A percentile compares a stretch with the other conserved stretches of the same genome.
These are phyloP conservation scores for Ceratina calcarata DNA, from an alignment of 1,140 invertebrate genomes.

Conservation along the genomic window DNA sequence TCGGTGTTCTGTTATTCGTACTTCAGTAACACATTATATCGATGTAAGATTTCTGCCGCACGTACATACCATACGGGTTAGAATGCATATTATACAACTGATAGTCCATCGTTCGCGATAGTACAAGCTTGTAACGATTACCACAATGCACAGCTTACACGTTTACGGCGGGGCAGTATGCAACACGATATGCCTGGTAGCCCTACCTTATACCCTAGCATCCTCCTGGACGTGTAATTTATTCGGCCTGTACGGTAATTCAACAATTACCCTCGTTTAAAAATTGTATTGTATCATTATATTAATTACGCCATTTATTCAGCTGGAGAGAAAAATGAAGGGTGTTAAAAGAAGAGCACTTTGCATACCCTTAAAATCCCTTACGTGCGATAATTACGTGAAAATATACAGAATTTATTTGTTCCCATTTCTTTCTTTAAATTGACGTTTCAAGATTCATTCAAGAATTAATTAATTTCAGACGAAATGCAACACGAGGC, in stretches of 20 bases:
- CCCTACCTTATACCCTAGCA: background rate
- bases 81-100: background rate
- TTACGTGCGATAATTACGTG: background rate
- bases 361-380: background rate
- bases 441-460: background rate
- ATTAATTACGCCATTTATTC: constrained; percentile 11
- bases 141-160: background rate
- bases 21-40: background rate
- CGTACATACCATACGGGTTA: background rate
- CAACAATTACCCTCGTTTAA: constrained; percentile 3
- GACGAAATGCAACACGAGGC: too few relatives aligned
- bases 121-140: constrained; percentile 7
- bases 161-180: background rate
- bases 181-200: background rate
- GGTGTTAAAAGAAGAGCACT: background rate
- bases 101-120: constrained; percentile 6
- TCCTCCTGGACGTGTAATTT: background rate
- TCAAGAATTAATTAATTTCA: background rate
- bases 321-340: background rate
- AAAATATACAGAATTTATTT: too few relatives aligned
- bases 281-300: constrained; percentile 25
- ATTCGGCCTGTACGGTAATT: constrained; percentile 14
- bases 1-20: background rate
- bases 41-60: background rate
- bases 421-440: background rate